Base-by-base conservation (phyloP, 1,140 invertebrate species). In the Saccostrea cuccullata region DNA sequence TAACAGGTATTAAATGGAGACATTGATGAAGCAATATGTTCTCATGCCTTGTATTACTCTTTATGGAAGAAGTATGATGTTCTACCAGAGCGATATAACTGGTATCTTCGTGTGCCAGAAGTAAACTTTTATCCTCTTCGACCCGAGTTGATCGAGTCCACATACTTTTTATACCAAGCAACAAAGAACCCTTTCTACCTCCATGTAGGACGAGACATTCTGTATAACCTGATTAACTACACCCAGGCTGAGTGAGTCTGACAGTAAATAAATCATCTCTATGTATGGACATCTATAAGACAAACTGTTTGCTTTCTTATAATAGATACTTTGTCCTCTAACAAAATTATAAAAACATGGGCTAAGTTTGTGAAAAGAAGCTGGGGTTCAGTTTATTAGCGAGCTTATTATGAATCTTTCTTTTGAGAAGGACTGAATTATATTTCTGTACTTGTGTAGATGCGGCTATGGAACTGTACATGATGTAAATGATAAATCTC, bases 401-500 rank as follows among this genome's bases (percentile, higher is more conserved):
- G 30, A 36, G 30, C 30, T 36, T 1, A 36, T 36, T 36, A 36
- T 36, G 9, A 47, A 47, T 47, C 5, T 47, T 9, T 47, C 47
- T 8, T 47, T 47, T 47, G 6, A 47, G 47, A 47, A 47, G 1
- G 47, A 47, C 47, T 47, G 5, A 8, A 47, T 8, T 5, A 47
- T 9, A 0, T 47, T 47, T 47, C 47, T 47, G 47, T 64, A 20
- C 58, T 64, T 88, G 77, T 93, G 40, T 55, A 95, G 95, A 90
- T 97, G 97, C 95, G 97, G 97, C 4, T 97, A 96, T 95, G 96
- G 96, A 58, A 97, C 97, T 15, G 95, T 97, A 23, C 97, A 97
- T 94, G 96, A 96, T 95, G 98, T 99, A 0, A 96, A 97, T 40
- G 98, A 98, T 92, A 98, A 99, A 94, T 96, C 97, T 11, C 97